Percentiles rank a stretch among this genome's conserved stretches.
Conservation (phyloP, 23 tunicate genomes). For the Trididemnum clinides region DNA sequence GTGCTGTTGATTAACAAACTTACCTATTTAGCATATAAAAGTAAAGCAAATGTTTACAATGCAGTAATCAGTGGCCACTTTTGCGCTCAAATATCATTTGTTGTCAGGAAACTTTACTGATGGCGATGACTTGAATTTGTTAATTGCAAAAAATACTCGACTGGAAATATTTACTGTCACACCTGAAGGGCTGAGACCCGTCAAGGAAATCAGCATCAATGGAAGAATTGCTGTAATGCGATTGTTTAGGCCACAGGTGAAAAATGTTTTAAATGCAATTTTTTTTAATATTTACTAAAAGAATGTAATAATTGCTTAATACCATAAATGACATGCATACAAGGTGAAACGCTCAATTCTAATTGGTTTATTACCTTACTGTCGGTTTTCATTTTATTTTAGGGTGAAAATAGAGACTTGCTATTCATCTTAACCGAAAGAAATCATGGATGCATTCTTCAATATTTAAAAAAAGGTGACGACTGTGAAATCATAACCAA, state of each 20-base stretch:
- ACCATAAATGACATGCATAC: too few relatives aligned
- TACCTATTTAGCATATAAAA: too few relatives aligned
- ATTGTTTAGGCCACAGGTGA: constrained; percentile 81
- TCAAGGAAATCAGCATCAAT: constrained; percentile 88
- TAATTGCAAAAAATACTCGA: constrained; percentile 90
- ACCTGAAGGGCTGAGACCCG: constrained; percentile 83
- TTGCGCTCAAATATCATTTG: background rate
- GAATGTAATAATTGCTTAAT: too few relatives aligned
- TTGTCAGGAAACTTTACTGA: constrained; percentile 70
- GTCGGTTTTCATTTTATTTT: background rate
- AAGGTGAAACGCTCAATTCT: too few relatives aligned
- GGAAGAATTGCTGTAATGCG: constrained; percentile 90
- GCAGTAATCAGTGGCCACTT: background rate
- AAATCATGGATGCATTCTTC: constrained; percentile 88
- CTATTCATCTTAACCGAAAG: constrained; percentile 90
- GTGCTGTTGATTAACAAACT: too few relatives aligned
- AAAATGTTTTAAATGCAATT: too few relatives aligned
- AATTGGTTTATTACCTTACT: too few relatives aligned
- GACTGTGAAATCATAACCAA: constrained; percentile 84
- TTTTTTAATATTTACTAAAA: too few relatives aligned
- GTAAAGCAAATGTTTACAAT: too few relatives aligned
- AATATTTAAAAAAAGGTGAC: constrained; percentile 49
- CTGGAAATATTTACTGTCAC: constrained; percentile 84
- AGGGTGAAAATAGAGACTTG: constrained; percentile 73
- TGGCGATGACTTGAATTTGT: constrained; percentile 73